Evolutionary conservation across 2,797 vertebrate species (phyloP).

Genomic region (Megaceryle alcyon): DNA sequence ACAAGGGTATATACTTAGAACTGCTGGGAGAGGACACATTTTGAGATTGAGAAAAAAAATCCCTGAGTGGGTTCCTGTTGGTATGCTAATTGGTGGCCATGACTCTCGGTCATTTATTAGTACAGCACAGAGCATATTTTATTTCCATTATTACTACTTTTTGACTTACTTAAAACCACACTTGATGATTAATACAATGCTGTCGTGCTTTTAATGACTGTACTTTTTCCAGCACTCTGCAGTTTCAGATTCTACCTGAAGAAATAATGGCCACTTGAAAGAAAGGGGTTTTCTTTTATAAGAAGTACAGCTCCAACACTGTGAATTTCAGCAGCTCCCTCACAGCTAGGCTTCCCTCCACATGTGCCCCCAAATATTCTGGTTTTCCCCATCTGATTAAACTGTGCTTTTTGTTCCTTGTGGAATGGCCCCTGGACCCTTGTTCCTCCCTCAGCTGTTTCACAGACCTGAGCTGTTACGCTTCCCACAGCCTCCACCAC

Average conservation of each 20-base stretch:
- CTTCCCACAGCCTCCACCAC: background rate
- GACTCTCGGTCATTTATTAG: background rate
- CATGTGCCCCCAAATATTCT: rapidly evolving
- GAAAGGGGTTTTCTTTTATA: rapidly evolving
- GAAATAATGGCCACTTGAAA: rapidly evolving
- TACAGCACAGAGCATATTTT: background rate
- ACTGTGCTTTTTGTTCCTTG: too few relatives aligned
- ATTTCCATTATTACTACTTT: background rate
- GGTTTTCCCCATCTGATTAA: background rate
- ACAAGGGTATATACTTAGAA: background rate
- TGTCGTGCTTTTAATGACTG: rapidly evolving
- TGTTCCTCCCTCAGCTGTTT: too few relatives aligned
- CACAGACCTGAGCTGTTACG: background rate
- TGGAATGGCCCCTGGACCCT: rapidly evolving
- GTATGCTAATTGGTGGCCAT: rapidly evolving
- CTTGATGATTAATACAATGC: background rate
- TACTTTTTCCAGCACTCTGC: rapidly evolving
- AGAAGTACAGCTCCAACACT: rapidly evolving
- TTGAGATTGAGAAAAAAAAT: rapidly evolving
- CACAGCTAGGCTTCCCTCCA: background rate
- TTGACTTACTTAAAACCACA: background rate
- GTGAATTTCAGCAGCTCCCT: background rate
- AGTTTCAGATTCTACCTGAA: rapidly evolving
- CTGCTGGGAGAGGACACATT: background rate
- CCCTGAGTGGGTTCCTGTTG: rapidly evolving